Evolutionary conservation across 2,797 vertebrate genomes (phyloP).

Genomic region (Pelodytes ibericus): DNA sequence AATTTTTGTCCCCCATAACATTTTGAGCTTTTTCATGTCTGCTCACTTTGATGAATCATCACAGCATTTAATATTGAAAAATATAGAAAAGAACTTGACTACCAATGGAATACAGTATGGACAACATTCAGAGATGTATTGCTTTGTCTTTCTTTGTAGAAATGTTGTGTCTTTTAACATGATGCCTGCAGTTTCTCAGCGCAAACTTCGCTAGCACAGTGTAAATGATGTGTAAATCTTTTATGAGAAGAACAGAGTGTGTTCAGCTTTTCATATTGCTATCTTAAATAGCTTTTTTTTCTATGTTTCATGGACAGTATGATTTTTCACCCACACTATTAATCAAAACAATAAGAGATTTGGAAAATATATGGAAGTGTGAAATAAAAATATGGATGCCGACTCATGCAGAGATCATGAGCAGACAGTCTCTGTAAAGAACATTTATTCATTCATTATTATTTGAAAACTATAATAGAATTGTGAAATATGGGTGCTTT

Average conservation of each 20-base stretch:
- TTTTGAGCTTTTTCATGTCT: constrained; percentile 1
- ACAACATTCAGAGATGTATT: not conserved
- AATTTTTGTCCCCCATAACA: not conserved
- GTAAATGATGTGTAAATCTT: constrained; percentile 48
- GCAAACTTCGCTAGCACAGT: constrained; percentile 21
- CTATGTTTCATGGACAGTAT: constrained; percentile 29
- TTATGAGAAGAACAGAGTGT: constrained; percentile 35
- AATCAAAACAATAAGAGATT: constrained; percentile 37
- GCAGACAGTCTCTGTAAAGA: constrained; percentile 17
- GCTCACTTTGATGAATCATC: not conserved
- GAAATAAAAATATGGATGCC: not conserved
- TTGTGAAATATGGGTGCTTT: not conserved
- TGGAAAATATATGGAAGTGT: constrained; percentile 24
- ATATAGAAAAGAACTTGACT: not conserved
- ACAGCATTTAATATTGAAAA: not conserved
- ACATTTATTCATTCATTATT: not conserved
- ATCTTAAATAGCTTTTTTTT: constrained; percentile 34
- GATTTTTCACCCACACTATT: constrained; percentile 47
- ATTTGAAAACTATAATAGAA: not conserved
- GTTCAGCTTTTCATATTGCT: constrained; percentile 34
- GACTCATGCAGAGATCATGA: constrained; percentile 29
- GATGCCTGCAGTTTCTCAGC: constrained; percentile 5
- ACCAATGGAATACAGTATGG: not conserved
- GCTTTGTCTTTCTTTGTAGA: constrained; percentile 12
- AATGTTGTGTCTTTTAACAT: constrained; percentile 23